Evolutionary conservation across 2,888 invertebrate genomes (phyloP).

Genomic region (Cataglyphis livida): DNA sequence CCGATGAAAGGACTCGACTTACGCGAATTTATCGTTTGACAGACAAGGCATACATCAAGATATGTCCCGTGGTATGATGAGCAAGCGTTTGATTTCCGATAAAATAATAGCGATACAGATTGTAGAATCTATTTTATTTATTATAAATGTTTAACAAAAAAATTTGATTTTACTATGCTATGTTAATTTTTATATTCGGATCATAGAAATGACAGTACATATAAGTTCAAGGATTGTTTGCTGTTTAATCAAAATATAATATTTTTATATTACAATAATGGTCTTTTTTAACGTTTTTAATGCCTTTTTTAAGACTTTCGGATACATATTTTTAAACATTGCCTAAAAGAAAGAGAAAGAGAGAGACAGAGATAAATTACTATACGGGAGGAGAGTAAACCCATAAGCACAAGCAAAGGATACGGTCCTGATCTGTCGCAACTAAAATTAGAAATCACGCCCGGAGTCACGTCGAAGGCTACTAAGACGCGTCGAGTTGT

Average conservation of each 20-base stretch:
- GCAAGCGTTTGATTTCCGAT: not conserved
- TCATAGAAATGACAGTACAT: not conserved
- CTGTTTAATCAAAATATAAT: not conserved
- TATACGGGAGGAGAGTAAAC: constrained; percentile 10
- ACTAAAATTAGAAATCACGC: constrained; percentile 78
- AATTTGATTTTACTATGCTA: not conserved
- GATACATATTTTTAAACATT: not conserved
- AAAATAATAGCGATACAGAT: not conserved
- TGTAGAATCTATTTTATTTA: not conserved
- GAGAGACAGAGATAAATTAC: constrained; percentile 18
- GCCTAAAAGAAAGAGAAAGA: not conserved
- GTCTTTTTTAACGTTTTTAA: not conserved
- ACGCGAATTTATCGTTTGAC: constrained; percentile 7
- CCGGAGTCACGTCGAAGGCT: constrained; percentile 67
- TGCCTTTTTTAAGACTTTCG: not conserved
- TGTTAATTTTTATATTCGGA: not conserved
- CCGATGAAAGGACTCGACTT: not conserved
- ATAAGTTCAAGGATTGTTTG: not conserved
- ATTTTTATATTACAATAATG: not conserved
- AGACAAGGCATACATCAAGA: not conserved
- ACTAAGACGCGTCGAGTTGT: constrained; percentile 77
- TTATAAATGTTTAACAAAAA: not conserved
- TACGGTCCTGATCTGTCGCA: constrained; percentile 75
- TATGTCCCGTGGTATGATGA: too few relatives aligned
- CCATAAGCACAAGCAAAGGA: constrained; percentile 37